phyloP scores from a whole-genome alignment of 2,797 vertebrate genomes.

The Chelon labrosus region DNA sequence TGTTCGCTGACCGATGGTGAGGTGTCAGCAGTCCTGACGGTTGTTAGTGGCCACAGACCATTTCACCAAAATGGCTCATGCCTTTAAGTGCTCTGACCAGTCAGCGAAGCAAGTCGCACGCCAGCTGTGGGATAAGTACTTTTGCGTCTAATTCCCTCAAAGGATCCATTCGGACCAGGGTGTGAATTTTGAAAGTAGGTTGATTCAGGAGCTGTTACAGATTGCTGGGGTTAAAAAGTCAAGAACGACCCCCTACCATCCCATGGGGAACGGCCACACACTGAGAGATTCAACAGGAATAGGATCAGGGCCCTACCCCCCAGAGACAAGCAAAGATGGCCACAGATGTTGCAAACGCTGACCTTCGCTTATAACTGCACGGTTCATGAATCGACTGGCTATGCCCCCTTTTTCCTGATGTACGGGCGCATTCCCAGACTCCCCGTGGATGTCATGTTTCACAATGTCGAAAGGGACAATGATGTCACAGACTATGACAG shows the following conservation, averaged over 20 bases:
- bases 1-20: background rate
- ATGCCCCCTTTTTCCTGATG: background rate
- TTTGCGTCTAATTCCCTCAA: background rate
- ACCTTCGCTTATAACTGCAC: constrained; percentile 2
- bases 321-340: background rate
- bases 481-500: constrained; percentile 7
- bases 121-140: background rate
- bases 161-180: constrained; percentile 5
- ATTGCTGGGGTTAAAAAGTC: constrained; percentile 2
- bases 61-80: no score
- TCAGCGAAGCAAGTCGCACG: no score
- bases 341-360: constrained; percentile 11
- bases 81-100: no score
- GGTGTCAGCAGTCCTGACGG: background rate
- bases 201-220: constrained; percentile 9
- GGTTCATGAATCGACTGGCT: background rate
- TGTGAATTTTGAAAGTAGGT: background rate
- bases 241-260: background rate
- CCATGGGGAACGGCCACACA: background rate
- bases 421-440: background rate
- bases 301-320: constrained; percentile 5
- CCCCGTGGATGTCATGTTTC: constrained; percentile 11
- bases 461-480: background rate
- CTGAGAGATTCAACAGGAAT: constrained; percentile 7
- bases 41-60: no score